A percentile compares a stretch with the other conserved stretches of the same genome.
These are phyloP conservation scores for Rhynchopsitta pachyrhyncha DNA, from an alignment of 2,113 vertebrate genomes.

Conservation along the genomic window DNA sequence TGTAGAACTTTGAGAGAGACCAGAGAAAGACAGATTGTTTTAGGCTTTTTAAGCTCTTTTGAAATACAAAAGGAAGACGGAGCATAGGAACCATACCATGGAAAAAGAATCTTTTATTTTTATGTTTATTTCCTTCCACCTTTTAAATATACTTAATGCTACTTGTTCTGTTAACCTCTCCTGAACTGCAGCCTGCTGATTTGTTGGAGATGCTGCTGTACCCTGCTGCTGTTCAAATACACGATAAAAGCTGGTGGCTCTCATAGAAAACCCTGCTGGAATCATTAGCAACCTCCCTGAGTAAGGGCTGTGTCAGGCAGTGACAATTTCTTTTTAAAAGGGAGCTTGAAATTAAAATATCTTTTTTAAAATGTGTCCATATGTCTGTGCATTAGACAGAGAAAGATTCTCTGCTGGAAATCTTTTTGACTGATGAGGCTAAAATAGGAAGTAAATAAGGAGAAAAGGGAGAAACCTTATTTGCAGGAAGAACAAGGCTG, in stretches of 20 bases:
- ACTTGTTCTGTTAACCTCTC: slow-evolving; percentile 21
- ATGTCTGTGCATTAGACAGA: not conserved
- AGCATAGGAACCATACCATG: not conserved
- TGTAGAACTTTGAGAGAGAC: not conserved
- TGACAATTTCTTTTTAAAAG: slow-evolving; percentile 10
- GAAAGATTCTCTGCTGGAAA: not conserved
- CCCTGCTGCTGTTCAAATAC: not conserved
- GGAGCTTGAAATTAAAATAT: slow-evolving; percentile 9
- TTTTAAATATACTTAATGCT: not conserved
- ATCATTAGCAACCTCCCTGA: slow-evolving; percentile 21
- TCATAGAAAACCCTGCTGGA: not conserved
- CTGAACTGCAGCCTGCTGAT: not conserved
- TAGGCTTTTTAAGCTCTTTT: not conserved
- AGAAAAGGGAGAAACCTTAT: not conserved
- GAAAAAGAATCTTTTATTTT: not conserved
- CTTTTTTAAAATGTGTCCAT: not conserved
- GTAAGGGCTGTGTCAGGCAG: not conserved
- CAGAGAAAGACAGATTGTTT: not conserved
- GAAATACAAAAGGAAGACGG: not conserved
- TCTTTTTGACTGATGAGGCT: not conserved
- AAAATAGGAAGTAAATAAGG: not conserved
- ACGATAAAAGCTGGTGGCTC: not conserved
- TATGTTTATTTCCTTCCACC: not conserved
- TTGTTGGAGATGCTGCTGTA: not conserved
- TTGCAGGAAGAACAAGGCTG: not conserved